phyloP scores from a whole-genome alignment of 2,888 invertebrate genomes.

The Dasysyrphus tricinctus region DNA sequence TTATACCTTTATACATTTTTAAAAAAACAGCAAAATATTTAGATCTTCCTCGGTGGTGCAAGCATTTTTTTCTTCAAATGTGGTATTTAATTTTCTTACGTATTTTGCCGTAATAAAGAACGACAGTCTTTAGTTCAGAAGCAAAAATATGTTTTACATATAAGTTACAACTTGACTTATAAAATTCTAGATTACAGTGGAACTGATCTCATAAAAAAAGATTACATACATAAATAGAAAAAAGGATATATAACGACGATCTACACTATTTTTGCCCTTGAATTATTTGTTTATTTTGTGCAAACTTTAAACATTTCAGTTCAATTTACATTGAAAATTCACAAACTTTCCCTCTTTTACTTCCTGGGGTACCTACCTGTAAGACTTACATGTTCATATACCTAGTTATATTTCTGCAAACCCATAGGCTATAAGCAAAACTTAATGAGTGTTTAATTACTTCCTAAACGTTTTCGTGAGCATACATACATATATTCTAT shows the following conservation, averaged over 20 bases:
- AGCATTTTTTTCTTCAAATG: too few species aligned
- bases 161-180: too few species aligned
- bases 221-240: background rate
- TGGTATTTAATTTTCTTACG: too few species aligned
- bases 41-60: too few species aligned
- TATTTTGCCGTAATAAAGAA: too few species aligned
- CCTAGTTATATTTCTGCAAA: background rate
- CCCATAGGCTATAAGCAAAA: constrained; percentile 65
- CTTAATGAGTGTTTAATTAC: constrained; percentile 77
- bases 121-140: too few species aligned
- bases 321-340: background rate
- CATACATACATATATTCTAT: constrained; percentile 12
- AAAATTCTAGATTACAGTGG: background rate
- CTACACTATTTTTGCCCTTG: background rate
- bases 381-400: background rate
- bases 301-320: background rate
- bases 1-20: too few species aligned
- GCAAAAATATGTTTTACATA: too few species aligned
- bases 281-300: background rate
- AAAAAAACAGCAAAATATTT: too few species aligned
- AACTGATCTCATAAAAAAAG: background rate
- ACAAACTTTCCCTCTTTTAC: background rate
- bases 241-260: background rate
- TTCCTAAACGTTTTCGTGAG: constrained; percentile 77
- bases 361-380: background rate